Conservation (phyloP, 2,888 invertebrate genomes). For the Himalopsyche tibetana region DNA sequence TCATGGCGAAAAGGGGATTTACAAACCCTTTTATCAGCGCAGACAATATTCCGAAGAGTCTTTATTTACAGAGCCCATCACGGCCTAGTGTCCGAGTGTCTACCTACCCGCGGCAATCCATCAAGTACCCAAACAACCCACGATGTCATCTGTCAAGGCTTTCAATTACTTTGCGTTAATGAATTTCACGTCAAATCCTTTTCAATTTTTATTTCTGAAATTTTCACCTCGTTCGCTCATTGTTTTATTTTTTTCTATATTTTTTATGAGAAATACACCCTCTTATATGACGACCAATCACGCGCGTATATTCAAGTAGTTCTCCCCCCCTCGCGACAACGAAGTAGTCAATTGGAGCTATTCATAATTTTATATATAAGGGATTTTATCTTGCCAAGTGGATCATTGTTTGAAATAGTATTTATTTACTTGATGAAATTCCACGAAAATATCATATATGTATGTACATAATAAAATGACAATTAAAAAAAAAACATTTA, state of each 20-base stretch:
- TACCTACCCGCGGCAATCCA: constrained; percentile 54
- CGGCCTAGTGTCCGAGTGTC: constrained; percentile 35
- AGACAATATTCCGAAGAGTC: constrained; percentile 24
- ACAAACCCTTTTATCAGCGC: constrained; percentile 31
- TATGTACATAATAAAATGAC: no score
- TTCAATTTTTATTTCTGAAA: constrained; percentile 54
- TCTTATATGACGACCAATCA: constrained; percentile 52
- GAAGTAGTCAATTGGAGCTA: neutral
- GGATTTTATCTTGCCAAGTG: no score
- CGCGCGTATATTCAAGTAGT: constrained; percentile 27
- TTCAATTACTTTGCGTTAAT: constrained; percentile 66
- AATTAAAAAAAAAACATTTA: no score
- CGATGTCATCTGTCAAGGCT: constrained; percentile 63
- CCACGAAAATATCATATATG: no score
- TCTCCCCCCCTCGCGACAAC: neutral
- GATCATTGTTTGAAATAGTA: no score
- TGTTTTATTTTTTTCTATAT: constrained; percentile 43
- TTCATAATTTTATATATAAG: neutral
- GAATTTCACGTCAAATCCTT: constrained; percentile 65
- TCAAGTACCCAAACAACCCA: constrained; percentile 58
- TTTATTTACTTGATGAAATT: no score
- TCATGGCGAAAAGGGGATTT: constrained; percentile 22
- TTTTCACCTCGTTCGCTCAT: constrained; percentile 53
- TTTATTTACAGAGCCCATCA: constrained; percentile 13
- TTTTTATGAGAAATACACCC: constrained; percentile 37